A percentile compares a stretch with the other conserved stretches of the same genome.
phyloP scores from a whole-genome alignment of 2,888 invertebrate genomes.

The Dynastes maya region DNA sequence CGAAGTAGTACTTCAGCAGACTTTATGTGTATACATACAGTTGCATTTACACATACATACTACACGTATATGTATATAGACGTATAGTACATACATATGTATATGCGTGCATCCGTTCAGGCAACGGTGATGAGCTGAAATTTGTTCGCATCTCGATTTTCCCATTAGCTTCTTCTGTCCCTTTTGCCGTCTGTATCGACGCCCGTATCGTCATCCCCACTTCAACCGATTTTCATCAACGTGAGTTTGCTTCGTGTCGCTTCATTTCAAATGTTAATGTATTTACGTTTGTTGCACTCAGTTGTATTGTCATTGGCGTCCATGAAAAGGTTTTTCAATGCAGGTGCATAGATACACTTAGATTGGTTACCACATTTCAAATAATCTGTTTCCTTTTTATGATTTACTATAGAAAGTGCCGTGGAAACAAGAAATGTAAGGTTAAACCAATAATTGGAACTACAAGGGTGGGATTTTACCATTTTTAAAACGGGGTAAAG shows the following conservation, averaged over 20 bases:
- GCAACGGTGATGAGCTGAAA: slow-evolving; percentile 3
- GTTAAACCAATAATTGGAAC: too few relatives aligned
- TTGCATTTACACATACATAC: background rate
- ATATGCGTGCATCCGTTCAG: slow-evolving; percentile 1
- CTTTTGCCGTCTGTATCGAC: background rate
- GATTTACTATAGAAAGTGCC: too few relatives aligned
- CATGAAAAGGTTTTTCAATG: too few relatives aligned
- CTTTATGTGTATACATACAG: background rate
- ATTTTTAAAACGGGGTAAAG: too few relatives aligned
- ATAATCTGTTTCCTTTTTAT: too few relatives aligned
- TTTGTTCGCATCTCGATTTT: slow-evolving; percentile 18
- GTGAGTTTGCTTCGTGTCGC: slow-evolving; percentile 36
- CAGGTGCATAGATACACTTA: too few relatives aligned
- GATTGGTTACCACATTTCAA: too few relatives aligned
- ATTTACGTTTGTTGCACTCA: slow-evolving; percentile 29
- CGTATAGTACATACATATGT: background rate
- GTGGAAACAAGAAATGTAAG: too few relatives aligned
- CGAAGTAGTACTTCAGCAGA: slow-evolving; percentile 22
- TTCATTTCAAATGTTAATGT: slow-evolving; percentile 59
- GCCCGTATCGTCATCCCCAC: background rate
- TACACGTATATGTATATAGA: background rate
- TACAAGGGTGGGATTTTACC: too few relatives aligned
- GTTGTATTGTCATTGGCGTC: background rate
- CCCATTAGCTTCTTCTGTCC: slow-evolving; percentile 25
- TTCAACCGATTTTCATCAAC: background rate